Evolutionary conservation across 1,140 invertebrate genomes (phyloP), one percentile per base, ranked within the genome.

Genomic region (Pogonognathellus flavescens): DNA sequence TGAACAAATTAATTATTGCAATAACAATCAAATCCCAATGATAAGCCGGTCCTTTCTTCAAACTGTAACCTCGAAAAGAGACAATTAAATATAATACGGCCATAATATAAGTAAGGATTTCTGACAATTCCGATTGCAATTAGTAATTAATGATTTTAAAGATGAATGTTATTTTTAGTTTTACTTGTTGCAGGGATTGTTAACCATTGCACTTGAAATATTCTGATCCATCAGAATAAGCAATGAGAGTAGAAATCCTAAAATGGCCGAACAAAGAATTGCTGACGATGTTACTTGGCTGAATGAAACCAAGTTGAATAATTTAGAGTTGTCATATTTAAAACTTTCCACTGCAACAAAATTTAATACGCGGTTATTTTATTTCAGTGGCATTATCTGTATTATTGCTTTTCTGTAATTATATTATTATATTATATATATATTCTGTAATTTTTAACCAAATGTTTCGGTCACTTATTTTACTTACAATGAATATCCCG

Each of bases 221-320:
- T 94, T 94, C 89, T 94, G 93, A 89, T 94, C 94, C 93, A 94
- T 94, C 89, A 94, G 94, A 89, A 94, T 94, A 5, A 94, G 90
- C 50, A 94, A 90, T 8, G 94, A 94, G 1, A 94, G 90, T 85
- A 91, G 92, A 89, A 94, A 94, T 18, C 93, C 94, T 3, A 94
- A 90, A 16, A 92, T 92, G 86, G 92, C 91, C 16, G 92, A 91
- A 11, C 91, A 91, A 62, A 93, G 90, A 18, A 93, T 89, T 6
- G 91, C 92, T 50, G 90, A 88, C 84, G 88, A 89, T 8, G 91
- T 90, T 9, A 93, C 89, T 16, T 88, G 85, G 57, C 91, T 85
- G n/a, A 93, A 84, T 20, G 90, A 90, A 49, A 91, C 91, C 76
- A 91, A 41, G 10, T 87, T 88, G 86, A 93, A 91, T 59, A 91